Base-by-base conservation (phyloP, 2,888 invertebrate species). In the Clostera curtula region DNA sequence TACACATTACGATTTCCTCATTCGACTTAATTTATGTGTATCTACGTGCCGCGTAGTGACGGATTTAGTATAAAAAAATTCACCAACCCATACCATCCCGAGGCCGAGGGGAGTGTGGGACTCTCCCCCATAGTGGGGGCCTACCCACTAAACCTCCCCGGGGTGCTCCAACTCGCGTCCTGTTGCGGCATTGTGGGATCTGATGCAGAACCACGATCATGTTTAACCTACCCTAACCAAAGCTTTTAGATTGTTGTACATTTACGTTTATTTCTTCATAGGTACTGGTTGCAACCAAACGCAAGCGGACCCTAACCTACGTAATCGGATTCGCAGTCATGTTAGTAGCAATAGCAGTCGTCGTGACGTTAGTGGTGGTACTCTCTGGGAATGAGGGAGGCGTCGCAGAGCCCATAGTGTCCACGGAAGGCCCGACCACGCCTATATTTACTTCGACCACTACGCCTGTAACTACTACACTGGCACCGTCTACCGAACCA, bases 271-370 rank as follows among this genome's bases (percentile, higher is more conserved):
- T 10, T 10, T 24, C 6, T 30, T 29, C 28, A 2, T 70, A 90
- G 90, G 89, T 88, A 49, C 75, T 90, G 59, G 86, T 89, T 42
- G 80, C 87, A 24, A 82, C 82, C 43, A 86, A 86, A 57, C 64
- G 84, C 51, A 82, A 80, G 47, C 79, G 85, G 67, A 82, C 84
- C 53, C 65, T 83, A 43, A 85, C 86, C 31, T 85, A 87, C 42
- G 63, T 87, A 20, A 77, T 86, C 33, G 85, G 87, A 12, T 84
- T 86, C 7, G 67, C 87, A 22, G 85, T 79, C 6, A 76, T 88
- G 53, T 52, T 88, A 24, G 71, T 86, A 11, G 79, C 86, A 0
- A 64, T 90, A 19, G 89, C 85, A 4, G 75, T 90, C 4, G 75
- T 91, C n/a, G 73, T 90, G 15, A 80, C 88, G 1, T 75, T 89